These are phyloP conservation scores for Cuniculus paca DNA, from an alignment of 2,797 vertebrate species.

Conservation along the genomic window DNA sequence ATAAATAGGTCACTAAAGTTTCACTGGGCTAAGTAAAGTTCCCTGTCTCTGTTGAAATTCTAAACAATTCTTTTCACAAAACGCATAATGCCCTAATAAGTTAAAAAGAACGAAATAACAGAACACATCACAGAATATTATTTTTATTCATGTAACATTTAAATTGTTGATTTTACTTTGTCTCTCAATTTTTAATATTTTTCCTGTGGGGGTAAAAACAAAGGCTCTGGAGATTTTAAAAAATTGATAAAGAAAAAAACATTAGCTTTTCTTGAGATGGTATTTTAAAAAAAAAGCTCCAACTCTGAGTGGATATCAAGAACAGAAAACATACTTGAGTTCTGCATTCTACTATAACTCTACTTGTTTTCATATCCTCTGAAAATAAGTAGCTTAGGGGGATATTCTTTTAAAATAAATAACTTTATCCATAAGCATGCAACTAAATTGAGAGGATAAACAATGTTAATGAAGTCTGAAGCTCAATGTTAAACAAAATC, in stretches of 20 bases:
- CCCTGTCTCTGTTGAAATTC: not conserved
- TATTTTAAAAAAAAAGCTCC: not conserved
- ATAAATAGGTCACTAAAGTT: not conserved
- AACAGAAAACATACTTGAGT: not conserved
- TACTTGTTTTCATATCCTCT: slow-evolving; percentile 26
- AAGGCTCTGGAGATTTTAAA: not conserved
- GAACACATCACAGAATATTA: not conserved
- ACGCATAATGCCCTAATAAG: not conserved
- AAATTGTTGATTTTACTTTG: slow-evolving; percentile 26
- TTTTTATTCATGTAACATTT: slow-evolving; percentile 9
- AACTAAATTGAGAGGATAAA: slow-evolving; percentile 45
- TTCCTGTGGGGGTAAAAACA: not conserved
- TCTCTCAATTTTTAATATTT: not conserved
- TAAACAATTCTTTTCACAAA: slow-evolving; percentile 36
- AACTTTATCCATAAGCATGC: slow-evolving; percentile 1
- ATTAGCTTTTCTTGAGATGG: not conserved
- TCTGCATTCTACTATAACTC: not conserved
- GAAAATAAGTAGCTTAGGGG: not conserved
- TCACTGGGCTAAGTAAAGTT: not conserved
- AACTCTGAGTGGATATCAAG: slow-evolving; percentile 27
- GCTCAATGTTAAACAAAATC: slow-evolving; percentile 31
- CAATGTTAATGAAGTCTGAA: slow-evolving; percentile 12
- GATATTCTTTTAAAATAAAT: slow-evolving; percentile 61
- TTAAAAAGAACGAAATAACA: slow-evolving; percentile 2
- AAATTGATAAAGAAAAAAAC: not conserved